Percentiles rank a stretch among this genome's conserved stretches.
These are phyloP conservation scores for Iphiclides podalirius DNA, from an alignment of 2,888 invertebrate species.

Conservation along the genomic window DNA sequence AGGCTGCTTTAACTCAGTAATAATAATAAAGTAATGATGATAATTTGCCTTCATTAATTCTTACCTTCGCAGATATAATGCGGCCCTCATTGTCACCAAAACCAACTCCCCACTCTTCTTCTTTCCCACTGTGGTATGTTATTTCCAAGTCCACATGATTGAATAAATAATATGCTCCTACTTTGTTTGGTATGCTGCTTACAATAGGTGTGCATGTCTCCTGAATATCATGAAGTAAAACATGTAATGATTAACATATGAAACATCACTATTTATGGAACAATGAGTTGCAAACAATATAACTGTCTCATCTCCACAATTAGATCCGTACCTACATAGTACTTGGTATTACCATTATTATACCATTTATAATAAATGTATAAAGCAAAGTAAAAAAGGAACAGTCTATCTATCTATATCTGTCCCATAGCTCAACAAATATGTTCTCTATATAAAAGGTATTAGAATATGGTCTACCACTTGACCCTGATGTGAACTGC, in stretches of 20 bases:
- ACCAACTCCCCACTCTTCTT: constrained; percentile 92
- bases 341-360: too few species aligned
- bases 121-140: constrained; percentile 93
- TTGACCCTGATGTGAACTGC: too few species aligned
- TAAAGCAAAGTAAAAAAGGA: too few species aligned
- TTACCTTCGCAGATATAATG: constrained; percentile 89
- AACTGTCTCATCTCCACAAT: background rate
- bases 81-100: constrained; percentile 91
- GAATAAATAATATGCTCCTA: constrained; percentile 93
- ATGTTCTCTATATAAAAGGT: too few species aligned
- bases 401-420: too few species aligned
- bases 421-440: too few species aligned
- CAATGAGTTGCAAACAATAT: background rate
- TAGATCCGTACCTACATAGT: too few species aligned
- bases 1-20: too few species aligned
- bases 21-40: too few species aligned
- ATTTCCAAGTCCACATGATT: constrained; percentile 97
- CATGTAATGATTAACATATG: constrained; percentile 6
- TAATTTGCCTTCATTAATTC: too few species aligned
- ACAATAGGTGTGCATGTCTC: constrained; percentile 80
- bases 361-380: too few species aligned
- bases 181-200: constrained; percentile 78
- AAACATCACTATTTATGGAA: background rate
- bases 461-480: too few species aligned
- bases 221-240: constrained; percentile 34